Evolutionary conservation across 1,140 invertebrate species (phyloP).

Genomic region (Charaxes varanes): DNA sequence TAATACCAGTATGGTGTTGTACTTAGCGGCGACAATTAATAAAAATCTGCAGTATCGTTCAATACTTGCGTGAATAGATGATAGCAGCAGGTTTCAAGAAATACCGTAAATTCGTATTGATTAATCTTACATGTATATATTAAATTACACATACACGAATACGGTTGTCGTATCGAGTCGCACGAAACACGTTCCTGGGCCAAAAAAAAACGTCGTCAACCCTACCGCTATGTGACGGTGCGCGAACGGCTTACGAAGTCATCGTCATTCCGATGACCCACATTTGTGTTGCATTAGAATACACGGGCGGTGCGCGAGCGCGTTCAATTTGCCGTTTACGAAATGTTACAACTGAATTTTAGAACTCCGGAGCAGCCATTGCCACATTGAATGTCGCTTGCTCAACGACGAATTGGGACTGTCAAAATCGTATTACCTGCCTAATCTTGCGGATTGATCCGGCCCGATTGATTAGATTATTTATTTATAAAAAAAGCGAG

Average conservation of each 20-base stretch:
- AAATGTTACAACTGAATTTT: constrained; percentile 68
- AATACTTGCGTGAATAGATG: no score
- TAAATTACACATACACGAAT: no score
- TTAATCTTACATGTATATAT: no score
- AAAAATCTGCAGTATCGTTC: no score
- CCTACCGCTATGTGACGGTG: constrained; percentile 40
- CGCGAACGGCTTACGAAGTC: constrained; percentile 31
- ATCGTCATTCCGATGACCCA: constrained; percentile 50
- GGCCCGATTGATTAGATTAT: constrained; percentile 18
- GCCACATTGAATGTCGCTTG: constrained; percentile 51
- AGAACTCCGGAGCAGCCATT: constrained; percentile 54
- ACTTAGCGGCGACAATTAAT: no score
- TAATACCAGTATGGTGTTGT: no score
- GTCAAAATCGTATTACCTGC: constrained; percentile 39
- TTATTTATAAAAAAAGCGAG: no score
- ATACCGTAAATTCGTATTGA: no score
- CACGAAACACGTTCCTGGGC: no score
- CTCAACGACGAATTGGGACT: constrained; percentile 54
- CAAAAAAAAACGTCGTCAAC: no score
- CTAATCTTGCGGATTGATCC: constrained; percentile 21
- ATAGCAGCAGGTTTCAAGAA: no score
- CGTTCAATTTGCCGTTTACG: constrained; percentile 68
- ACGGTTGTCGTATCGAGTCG: no score
- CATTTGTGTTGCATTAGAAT: constrained; percentile 65
- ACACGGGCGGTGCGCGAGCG: constrained; percentile 55